Percentiles rank a stretch among this genome's conserved stretches.
phyloP scores from a whole-genome alignment of 2,797 vertebrate species.

The Lophotriccus pileatus region DNA sequence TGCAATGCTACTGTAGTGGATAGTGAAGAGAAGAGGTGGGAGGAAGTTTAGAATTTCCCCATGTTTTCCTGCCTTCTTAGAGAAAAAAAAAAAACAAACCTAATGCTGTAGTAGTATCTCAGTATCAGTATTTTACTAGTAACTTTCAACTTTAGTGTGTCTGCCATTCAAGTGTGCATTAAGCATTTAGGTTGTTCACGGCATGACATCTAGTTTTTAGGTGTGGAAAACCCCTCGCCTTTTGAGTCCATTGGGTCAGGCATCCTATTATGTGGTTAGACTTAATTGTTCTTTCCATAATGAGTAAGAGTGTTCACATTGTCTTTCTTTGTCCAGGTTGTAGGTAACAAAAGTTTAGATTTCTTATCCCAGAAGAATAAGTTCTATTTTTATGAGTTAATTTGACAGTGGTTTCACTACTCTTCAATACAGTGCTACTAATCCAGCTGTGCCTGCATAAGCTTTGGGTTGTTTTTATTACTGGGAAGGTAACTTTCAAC shows the following conservation, averaged over 20 bases:
- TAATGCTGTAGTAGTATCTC: not conserved
- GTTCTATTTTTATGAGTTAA: not conserved
- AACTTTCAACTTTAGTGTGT: not conserved
- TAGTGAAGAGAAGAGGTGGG: not conserved
- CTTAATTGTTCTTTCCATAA: not conserved
- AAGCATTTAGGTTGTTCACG: not conserved
- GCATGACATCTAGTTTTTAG: not conserved
- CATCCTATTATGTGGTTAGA: not conserved
- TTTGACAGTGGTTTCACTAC: not conserved
- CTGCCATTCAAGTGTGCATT: not conserved
- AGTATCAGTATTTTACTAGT: not conserved
- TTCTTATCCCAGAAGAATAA: not conserved
- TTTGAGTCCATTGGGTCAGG: not conserved
- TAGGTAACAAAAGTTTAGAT: not conserved
- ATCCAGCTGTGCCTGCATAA: not conserved
- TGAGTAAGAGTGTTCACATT: not conserved
- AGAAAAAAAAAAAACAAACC: not conserved
- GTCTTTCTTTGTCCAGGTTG: not conserved
- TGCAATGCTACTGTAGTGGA: not conserved
- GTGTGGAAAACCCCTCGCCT: accelerated
- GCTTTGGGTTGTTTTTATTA: not conserved
- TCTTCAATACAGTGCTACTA: not conserved
- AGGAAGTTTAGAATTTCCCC: not conserved
- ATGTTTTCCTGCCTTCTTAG: not conserved
- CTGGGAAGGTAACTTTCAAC: not conserved